Evolutionary conservation across 2,113 vertebrate species (phyloP), one percentile per base, ranked within the genome.

Genomic region (Leptobrachium ailaonicum): DNA sequence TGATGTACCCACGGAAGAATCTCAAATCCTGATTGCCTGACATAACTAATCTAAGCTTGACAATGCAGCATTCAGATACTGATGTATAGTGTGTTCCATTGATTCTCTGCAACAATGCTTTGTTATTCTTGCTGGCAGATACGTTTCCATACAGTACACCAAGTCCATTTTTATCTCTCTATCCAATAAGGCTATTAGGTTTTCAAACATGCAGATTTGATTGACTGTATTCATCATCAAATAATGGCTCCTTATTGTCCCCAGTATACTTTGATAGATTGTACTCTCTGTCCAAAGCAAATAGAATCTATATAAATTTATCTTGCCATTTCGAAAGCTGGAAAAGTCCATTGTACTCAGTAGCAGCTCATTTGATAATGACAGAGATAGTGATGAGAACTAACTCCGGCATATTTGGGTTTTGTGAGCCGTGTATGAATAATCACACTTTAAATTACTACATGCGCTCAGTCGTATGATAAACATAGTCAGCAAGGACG

Each of bases 341-440:
- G 42, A 20, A 80, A 68, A 32, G 41, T 45, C 64, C 71, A 80
- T 80, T 80, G 78, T 74, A 72, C 41, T 45, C 20, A 11, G 20
- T 2, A 60, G 50, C 63, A 80, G 71, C 71, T 80, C 79, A 80
- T 80, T 75, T 80, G 79, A 80, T 80, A 75, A 75, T 74, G 79
- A 80, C 71, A 80, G 50, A 80, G 78, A 80, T 80, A 73, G 43
- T 14, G 41, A 75, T 69, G 72, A 75, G 75, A 80, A 80, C 71
- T 60, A 80, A 45, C 20, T 56, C 40, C 1, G 14, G 78, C 44
- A 56, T 42, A 73, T 74, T 79, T 62, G 40, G 42, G 50, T 63
- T 80, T 75, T 69, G 71, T 68, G 50, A 75, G 53, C 10, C 43
- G 3, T 69, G 64, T 45, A 73, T 62, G 64, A 80, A 80, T 73